Evolutionary conservation across 2,113 vertebrate species (phyloP), one percentile per base, ranked within the genome.

Genomic region (Dolichallabes microphthalmus): DNA sequence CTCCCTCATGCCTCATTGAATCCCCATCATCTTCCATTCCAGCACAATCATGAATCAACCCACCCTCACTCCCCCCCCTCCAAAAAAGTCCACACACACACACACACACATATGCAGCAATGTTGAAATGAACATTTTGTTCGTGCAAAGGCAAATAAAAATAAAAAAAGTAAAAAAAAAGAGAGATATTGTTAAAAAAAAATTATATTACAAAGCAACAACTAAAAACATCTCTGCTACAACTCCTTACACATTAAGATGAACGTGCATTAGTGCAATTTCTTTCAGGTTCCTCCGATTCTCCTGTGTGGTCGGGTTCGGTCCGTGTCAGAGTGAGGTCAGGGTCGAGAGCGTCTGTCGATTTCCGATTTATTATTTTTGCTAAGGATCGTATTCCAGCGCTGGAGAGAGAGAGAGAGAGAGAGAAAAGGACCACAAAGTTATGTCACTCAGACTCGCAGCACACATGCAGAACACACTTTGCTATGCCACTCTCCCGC

Each of bases 241-340:
- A 93, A 90, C 86, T 89, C 88, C 94, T 95, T 95, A 82, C 96
- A 95, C 93, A 92, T 64, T 39, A 25, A 82, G 82, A 79, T 82
- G 45, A 90, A 88, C 91, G 94, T 95, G 95, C 95, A 96, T 96
- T 96, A 95, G 96, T 96, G 96, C 96, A 96, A 96, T 96, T 95
- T 93, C 92, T 91, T 94, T 93, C 88, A 92, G 92, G 93, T 93
- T 92, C 94, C 90, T 93, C 91, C 89, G 92, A 88, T 32, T 90
- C 92, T 91, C 92, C 91, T 90, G 90, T 93, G 91, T 93, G 91
- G 90, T 82, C 89, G 87, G 4, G 89, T 88, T 84, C 86, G 92
- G 94, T 94, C 93, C 92, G 69, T 86, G 52, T 86, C 86, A 4
- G n/a, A 3, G 83, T 39, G 1, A 55, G 52, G 79, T 81, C 85